Conservation (phyloP, 2,888 invertebrate species). For the Enchytraeus crypticus region DNA sequence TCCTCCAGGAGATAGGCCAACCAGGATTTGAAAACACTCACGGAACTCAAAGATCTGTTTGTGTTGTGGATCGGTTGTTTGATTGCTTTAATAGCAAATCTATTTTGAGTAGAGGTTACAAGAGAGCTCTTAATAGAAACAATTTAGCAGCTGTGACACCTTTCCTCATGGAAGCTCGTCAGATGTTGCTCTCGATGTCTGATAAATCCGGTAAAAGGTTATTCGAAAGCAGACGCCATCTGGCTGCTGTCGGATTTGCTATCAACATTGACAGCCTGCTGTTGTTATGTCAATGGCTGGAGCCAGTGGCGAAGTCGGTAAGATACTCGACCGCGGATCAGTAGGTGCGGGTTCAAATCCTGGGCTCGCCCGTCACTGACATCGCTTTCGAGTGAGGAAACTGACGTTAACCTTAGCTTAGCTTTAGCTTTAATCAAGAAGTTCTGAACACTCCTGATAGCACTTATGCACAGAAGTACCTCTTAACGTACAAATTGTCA, state of each 20-base stretch:
- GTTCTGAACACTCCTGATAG: not conserved
- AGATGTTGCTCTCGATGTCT: not conserved
- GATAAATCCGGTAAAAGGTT: not conserved
- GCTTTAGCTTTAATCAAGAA: not conserved
- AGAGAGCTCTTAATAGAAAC: not conserved
- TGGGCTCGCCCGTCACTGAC: no score
- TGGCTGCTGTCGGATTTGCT: constrained; percentile 1
- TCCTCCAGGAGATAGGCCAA: not conserved
- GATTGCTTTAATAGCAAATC: not conserved
- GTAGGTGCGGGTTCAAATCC: no score
- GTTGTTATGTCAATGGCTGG: no score
- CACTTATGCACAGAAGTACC: not conserved
- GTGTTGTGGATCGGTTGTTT: not conserved
- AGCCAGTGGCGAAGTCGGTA: no score
- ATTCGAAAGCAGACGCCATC: not conserved
- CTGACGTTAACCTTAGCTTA: no score
- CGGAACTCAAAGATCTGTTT: not conserved
- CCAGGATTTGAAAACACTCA: not conserved
- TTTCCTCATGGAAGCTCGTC: not conserved
- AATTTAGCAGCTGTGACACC: not conserved
- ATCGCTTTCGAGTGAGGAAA: no score
- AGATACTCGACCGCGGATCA: no score
- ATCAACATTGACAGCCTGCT: constrained; percentile 2
- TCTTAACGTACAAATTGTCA: constrained; percentile 3
- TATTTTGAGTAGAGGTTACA: not conserved